These are phyloP conservation scores for Paedocypris micromegethes DNA, from an alignment of 2,797 vertebrate species.

Conservation along the genomic window DNA sequence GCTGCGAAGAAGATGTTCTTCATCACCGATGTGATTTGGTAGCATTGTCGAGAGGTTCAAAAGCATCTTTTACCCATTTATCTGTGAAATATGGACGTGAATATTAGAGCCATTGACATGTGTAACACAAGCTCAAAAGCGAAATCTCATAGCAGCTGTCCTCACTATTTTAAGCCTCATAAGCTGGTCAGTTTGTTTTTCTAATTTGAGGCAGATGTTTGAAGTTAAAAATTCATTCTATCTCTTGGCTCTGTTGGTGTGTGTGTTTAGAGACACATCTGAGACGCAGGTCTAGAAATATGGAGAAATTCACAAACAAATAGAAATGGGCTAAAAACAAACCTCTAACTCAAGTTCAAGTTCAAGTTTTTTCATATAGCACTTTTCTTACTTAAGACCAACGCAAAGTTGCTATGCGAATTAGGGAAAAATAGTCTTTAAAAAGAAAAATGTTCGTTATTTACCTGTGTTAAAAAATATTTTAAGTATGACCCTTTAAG, in stretches of 20 bases:
- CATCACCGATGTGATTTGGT: slow-evolving; percentile 12
- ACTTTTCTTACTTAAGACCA: too few relatives aligned
- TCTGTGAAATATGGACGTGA: slow-evolving; percentile 3
- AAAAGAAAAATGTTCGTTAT: too few relatives aligned
- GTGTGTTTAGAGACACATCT: neutral
- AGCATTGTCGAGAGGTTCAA: slow-evolving; percentile 20
- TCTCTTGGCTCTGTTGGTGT: neutral
- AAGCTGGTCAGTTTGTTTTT: slow-evolving; percentile 16
- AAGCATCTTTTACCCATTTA: slow-evolving; percentile 14
- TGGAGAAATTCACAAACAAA: too few relatives aligned
- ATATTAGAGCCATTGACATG: slow-evolving; percentile 9
- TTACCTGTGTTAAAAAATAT: too few relatives aligned
- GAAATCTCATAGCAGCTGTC: slow-evolving; percentile 18
- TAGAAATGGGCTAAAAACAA: neutral
- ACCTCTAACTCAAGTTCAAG: neutral
- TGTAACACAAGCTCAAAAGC: slow-evolving; percentile 2
- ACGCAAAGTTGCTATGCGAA: too few relatives aligned
- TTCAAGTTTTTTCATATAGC: too few relatives aligned
- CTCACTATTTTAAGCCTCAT: slow-evolving; percentile 8
- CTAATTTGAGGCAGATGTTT: slow-evolving; percentile 36
- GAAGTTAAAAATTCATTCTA: slow-evolving; percentile 6
- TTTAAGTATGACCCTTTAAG: too few relatives aligned
- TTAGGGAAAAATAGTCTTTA: too few relatives aligned
- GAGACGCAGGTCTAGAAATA: neutral
- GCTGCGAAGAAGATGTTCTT: neutral